Evolutionary conservation across 2,113 vertebrate species (phyloP).

Genomic region (Rattus rattus): DNA sequence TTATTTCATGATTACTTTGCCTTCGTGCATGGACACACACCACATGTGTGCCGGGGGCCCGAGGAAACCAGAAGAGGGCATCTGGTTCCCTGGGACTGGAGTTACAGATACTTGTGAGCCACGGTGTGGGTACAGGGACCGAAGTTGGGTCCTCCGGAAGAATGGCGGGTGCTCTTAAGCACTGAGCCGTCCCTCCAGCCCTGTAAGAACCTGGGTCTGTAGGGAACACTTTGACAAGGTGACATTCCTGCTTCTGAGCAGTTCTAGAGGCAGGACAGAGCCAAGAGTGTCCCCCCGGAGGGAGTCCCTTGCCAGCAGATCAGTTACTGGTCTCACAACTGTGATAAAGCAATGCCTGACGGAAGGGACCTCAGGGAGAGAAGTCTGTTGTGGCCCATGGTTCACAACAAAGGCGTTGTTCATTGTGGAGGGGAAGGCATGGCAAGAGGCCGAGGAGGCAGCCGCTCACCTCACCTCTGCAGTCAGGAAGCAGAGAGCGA

Average conservation of each 20-base stretch:
- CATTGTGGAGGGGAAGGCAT: background rate
- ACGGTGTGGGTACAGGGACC: background rate
- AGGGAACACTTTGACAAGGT: background rate
- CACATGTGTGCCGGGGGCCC: background rate
- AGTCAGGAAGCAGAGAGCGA: background rate
- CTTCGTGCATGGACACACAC: background rate
- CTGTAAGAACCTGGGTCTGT: background rate
- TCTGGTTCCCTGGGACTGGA: background rate
- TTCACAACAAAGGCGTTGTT: background rate
- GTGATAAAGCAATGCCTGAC: too few relatives aligned
- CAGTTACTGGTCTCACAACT: background rate
- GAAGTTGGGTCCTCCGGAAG: background rate
- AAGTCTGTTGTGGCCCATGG: background rate
- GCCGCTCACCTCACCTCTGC: background rate
- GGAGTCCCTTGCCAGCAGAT: rapidly evolving
- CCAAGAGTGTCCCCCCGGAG: background rate
- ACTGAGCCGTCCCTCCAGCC: background rate
- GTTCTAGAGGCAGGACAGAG: background rate
- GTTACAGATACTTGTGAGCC: background rate
- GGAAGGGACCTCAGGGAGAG: too few relatives aligned
- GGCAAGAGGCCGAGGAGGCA: background rate
- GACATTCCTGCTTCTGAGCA: rapidly evolving
- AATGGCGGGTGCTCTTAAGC: background rate
- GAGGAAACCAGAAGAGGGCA: background rate
- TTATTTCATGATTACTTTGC: background rate